Evolutionary conservation across 1,140 invertebrate genomes (phyloP).

Genomic region (Drosophila repleta): DNA sequence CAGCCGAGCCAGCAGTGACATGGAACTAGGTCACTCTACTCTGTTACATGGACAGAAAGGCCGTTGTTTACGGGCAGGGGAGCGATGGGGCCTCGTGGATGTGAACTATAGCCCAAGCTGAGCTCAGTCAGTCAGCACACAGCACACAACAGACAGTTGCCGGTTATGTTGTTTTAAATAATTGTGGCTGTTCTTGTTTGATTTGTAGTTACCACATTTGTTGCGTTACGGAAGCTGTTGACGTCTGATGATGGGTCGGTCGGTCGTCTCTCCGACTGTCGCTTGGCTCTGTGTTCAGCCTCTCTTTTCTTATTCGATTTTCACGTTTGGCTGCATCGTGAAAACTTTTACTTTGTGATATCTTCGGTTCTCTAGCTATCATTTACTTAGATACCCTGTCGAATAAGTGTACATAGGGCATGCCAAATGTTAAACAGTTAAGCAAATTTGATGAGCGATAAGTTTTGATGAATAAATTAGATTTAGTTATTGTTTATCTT

Average conservation of each 20-base stretch:
- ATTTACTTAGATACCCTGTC: slow-evolving; percentile 18
- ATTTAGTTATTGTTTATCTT: no score
- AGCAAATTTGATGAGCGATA: no score
- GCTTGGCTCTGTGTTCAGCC: slow-evolving; percentile 2
- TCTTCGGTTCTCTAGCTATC: slow-evolving; percentile 13
- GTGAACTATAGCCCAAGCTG: background rate
- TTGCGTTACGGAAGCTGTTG: slow-evolving; percentile 47
- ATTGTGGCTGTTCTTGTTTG: slow-evolving; percentile 49
- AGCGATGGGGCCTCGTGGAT: background rate
- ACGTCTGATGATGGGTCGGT: slow-evolving; percentile 25
- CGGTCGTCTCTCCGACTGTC: background rate
- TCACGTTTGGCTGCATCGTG: slow-evolving; percentile 36
- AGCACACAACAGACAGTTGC: no score
- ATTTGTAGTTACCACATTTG: slow-evolving; percentile 55
- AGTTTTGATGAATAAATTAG: no score
- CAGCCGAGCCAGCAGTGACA: slow-evolving; percentile 17
- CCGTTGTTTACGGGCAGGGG: background rate
- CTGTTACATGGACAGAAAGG: background rate
- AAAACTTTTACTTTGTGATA: slow-evolving; percentile 55
- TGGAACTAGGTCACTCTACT: slow-evolving; percentile 38
- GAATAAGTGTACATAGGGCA: background rate
- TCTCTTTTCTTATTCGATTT: slow-evolving; percentile 41
- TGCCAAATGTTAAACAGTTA: no score
- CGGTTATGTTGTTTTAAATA: slow-evolving; percentile 38
- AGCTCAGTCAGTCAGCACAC: slow-evolving; percentile 2